These are phyloP conservation scores for Sphenopsis melanotis DNA, from an alignment of 2,797 vertebrate species.

Conservation along the genomic window DNA sequence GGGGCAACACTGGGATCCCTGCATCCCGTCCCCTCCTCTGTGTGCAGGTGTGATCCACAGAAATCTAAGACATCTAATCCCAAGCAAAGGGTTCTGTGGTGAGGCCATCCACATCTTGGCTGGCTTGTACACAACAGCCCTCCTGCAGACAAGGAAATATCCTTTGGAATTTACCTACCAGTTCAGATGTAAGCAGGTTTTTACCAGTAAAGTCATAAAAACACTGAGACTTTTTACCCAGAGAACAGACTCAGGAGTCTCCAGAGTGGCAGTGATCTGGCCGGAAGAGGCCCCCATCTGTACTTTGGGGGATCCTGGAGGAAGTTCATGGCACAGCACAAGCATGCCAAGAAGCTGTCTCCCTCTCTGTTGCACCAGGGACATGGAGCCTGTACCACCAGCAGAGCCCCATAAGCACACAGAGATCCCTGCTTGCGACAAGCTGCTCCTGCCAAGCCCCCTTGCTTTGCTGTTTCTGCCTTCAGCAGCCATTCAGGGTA, in stretches of 20 bases:
- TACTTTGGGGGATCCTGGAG: not conserved
- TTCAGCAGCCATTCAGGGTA: not conserved
- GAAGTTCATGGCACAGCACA: not conserved
- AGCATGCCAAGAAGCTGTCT: fast-evolving
- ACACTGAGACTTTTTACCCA: not conserved
- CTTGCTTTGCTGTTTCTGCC: not conserved
- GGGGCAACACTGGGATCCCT: not conserved
- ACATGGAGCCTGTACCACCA: not conserved
- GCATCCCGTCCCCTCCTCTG: not conserved
- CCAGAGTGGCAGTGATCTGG: not conserved
- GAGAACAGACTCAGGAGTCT: not conserved
- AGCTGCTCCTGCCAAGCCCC: not conserved
- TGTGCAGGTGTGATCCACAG: not conserved
- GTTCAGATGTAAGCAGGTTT: not conserved
- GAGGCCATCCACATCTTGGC: not conserved
- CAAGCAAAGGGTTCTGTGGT: not conserved
- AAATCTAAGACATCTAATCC: not conserved
- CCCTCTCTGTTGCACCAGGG: not conserved
- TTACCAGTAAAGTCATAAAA: not conserved
- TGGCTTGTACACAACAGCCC: not conserved
- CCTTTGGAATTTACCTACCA: not conserved
- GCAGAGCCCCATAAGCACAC: not conserved
- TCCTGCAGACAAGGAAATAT: not conserved
- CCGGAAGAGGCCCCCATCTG: not conserved
- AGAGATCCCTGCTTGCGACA: not conserved